Evolutionary conservation across 2,113 vertebrate species (phyloP).

Genomic region (Orientallactaga bullata): DNA sequence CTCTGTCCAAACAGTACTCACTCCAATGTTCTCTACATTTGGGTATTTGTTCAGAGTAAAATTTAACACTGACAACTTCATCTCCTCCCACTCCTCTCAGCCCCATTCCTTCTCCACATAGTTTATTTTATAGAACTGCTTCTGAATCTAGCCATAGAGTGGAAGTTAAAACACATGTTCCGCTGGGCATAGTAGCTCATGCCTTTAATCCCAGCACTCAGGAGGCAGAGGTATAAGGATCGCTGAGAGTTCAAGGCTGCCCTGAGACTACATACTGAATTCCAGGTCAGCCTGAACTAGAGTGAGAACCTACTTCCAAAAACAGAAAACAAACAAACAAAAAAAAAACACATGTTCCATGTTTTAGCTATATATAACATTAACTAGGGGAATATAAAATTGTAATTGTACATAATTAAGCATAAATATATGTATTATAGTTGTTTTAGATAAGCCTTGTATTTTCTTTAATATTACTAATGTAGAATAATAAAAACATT

Average conservation of each 20-base stretch:
- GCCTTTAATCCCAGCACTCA: too few relatives aligned
- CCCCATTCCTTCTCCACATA: not conserved
- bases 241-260: too few relatives aligned
- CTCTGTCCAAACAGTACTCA: not conserved
- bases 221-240: too few relatives aligned
- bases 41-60: slow-evolving; percentile 24
- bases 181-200: too few relatives aligned
- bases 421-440: slow-evolving; percentile 75
- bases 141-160: slow-evolving; percentile 16
- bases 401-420: slow-evolving; percentile 62
- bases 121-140: slow-evolving; percentile 52
- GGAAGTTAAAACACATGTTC: not conserved
- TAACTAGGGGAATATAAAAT: slow-evolving; percentile 49
- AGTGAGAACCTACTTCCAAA: too few relatives aligned
- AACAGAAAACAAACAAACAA: too few relatives aligned
- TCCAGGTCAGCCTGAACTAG: too few relatives aligned
- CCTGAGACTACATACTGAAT: too few relatives aligned
- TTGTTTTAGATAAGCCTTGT: slow-evolving; percentile 23
- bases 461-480: slow-evolving; percentile 43
- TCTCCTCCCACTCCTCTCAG: slow-evolving; percentile 32
- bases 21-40: not conserved
- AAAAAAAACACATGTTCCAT: not conserved
- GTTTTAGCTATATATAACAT: slow-evolving; percentile 42
- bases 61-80: slow-evolving; percentile 7
- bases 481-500: not conserved